A percentile compares a stretch with the other conserved stretches of the same genome.
Evolutionary conservation across 2,888 invertebrate genomes (phyloP).

Genomic region (Caenorhabditis virilis): DNA sequence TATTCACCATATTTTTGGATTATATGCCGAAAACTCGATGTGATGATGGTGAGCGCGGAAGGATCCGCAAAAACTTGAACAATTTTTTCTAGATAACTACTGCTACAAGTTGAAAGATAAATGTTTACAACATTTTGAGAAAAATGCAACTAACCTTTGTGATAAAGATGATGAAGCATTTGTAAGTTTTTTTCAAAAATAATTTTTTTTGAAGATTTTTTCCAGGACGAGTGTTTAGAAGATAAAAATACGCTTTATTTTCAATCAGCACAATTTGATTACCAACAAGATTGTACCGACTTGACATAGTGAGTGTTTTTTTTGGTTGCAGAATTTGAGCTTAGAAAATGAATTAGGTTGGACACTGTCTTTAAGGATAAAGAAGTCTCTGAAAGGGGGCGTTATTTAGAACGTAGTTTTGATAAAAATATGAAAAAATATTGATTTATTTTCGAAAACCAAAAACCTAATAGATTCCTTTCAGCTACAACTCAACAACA

Average conservation of each 20-base stretch:
- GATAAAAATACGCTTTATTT: constrained; percentile 22
- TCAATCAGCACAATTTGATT: constrained; percentile 28
- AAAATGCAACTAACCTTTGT: constrained; percentile 11
- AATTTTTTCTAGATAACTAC: constrained; percentile 7
- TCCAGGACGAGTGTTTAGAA: constrained; percentile 15
- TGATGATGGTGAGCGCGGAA: constrained; percentile 6
- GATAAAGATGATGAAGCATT: not conserved
- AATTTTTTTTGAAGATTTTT: constrained; percentile 4
- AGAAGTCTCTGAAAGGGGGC: too few relatives aligned
- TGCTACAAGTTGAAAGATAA: constrained; percentile 26
- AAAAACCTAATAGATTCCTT: not conserved
- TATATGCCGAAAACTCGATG: constrained; percentile 34
- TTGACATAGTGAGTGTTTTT: constrained; percentile 9
- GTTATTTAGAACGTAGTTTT: too few relatives aligned
- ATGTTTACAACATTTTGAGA: constrained; percentile 22
- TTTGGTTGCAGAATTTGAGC: too few relatives aligned
- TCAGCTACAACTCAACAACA: constrained; percentile 26
- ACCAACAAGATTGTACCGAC: constrained; percentile 29
- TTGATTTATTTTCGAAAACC: not conserved
- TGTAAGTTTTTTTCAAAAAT: not conserved
- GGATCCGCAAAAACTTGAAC: not conserved
- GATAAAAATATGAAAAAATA: too few relatives aligned
- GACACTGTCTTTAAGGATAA: too few relatives aligned
- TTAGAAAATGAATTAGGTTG: too few relatives aligned
- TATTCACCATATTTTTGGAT: constrained; percentile 32